Percentiles rank a stretch among this genome's conserved stretches.
phyloP scores from a whole-genome alignment of 2,113 vertebrate genomes.

The Sinocyclocheilus anophthalmus region DNA sequence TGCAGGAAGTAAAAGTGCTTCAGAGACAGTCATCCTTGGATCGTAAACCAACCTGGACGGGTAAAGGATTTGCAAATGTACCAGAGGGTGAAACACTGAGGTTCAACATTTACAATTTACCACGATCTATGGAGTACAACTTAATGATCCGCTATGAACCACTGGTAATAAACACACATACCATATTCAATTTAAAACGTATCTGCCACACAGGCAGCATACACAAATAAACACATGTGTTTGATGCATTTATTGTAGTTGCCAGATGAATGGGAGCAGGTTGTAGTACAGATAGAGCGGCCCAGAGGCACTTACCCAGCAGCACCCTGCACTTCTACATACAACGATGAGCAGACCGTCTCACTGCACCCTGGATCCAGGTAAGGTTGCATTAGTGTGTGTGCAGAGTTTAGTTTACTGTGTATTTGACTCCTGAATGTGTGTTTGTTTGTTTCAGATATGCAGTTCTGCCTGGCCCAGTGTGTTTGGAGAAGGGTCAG shows the following conservation, averaged over 20 bases:
- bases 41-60: slow-evolving; percentile 90
- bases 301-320: slow-evolving; percentile 58
- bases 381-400: slow-evolving; percentile 48
- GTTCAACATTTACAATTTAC: slow-evolving; percentile 88
- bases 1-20: slow-evolving; percentile 82
- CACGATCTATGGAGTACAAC: slow-evolving; percentile 94
- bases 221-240: background rate
- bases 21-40: slow-evolving; percentile 82
- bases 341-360: slow-evolving; percentile 81
- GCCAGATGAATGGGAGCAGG: slow-evolving; percentile 92
- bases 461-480: slow-evolving; percentile 78
- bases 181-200: background rate
- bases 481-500: slow-evolving; percentile 90
- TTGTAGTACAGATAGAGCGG: slow-evolving; percentile 78
- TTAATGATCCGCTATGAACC: slow-evolving; percentile 94
- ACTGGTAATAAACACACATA: slow-evolving; percentile 77
- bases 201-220: background rate
- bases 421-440: slow-evolving; percentile 11
- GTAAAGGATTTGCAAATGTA: slow-evolving; percentile 88
- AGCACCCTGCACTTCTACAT: slow-evolving; percentile 40
- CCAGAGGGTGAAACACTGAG: slow-evolving; percentile 87
- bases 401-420: background rate
- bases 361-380: slow-evolving; percentile 88
- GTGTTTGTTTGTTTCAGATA: slow-evolving; percentile 75
- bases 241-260: slow-evolving; percentile 72